Base-by-base conservation (phyloP, 2,888 invertebrate genomes). In the Seira sanloemensis region DNA sequence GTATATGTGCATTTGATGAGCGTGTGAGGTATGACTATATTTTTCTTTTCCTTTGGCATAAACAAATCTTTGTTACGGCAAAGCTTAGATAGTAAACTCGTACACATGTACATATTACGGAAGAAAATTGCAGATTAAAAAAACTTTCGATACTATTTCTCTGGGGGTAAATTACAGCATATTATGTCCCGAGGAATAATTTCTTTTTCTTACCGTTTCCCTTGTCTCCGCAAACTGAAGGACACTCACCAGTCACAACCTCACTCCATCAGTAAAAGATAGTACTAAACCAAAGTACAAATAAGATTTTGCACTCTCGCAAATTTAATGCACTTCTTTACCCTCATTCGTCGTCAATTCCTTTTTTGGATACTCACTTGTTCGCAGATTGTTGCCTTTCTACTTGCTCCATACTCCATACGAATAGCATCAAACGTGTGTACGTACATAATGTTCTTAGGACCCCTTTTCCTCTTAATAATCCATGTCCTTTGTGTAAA, bases 341-440 rank as follows among this genome's bases (percentile, higher is more conserved):
- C 19, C 25, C 37, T 69, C 18, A 19, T 26, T 66, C 80, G 50
- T 76, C 71, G 75, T 76, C 76, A 54, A 81, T 81, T 81, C 69
- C 76, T 76, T 82, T 27, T 76, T 4, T 26, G 24, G 25, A 21
- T 26, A 5, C n/a, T 18, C 2, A 68, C 27, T 68, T 68, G 25
- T 26, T 68, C 50, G 50, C 21, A 46, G 21, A 72, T 21, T 26
- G 25, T 46, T 21, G 4, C 23, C n/a, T 50, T 46, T 9, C 2
- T 5, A 7, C 9, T 4, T 23, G 4, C 21, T 50, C 12, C 37
- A 4, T 23, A 37, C 9, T 18, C 25, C 19, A 54, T 16, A 19
- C 23, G 18, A 26, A 26, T 23, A 21, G 23, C n/a, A 21, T 37
- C 16, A 27, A 16, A n/a, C n/a, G n/a, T n/a, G n/a, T n/a, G n/a